Conservation (phyloP, 2,888 invertebrate genomes). For the Eristalis pertinax region DNA sequence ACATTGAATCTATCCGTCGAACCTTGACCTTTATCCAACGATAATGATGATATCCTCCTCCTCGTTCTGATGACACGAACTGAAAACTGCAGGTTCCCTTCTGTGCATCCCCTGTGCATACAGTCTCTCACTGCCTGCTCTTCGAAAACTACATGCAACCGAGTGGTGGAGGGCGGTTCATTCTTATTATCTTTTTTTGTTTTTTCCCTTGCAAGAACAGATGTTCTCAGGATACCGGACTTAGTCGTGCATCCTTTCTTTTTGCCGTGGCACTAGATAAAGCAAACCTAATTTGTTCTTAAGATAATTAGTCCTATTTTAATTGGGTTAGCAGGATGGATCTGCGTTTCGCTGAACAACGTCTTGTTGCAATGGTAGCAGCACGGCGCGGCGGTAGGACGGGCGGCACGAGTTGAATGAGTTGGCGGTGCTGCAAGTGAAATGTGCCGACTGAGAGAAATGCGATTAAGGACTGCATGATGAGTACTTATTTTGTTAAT, state of each 20-base stretch:
- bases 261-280: conserved; percentile 34
- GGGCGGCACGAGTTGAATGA: not conserved
- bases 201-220: conserved; percentile 15
- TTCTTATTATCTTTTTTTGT: not conserved
- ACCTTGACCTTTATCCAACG: conserved; percentile 33
- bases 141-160: conserved; percentile 12
- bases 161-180: not conserved
- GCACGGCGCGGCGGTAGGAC: not conserved
- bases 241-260: conserved; percentile 7
- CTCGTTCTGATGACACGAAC: not conserved
- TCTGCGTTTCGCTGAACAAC: not conserved
- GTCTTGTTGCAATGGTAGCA: not conserved
- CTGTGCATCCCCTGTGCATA: conserved; percentile 6
- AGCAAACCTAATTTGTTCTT: conserved; percentile 56
- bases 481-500: conserved; percentile 11
- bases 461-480: conserved; percentile 33
- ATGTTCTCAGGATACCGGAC: conserved; percentile 20
- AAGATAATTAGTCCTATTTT: conserved; percentile 58
- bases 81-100: conserved; percentile 3
- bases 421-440: conserved; percentile 12
- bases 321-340: conserved; percentile 38
- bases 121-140: not conserved
- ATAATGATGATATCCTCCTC: conserved; percentile 4
- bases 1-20: conserved; percentile 15
- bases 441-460: conserved; percentile 27